Conservation (phyloP, 23 tunicate species). For the Clavelina lepadiformis region DNA sequence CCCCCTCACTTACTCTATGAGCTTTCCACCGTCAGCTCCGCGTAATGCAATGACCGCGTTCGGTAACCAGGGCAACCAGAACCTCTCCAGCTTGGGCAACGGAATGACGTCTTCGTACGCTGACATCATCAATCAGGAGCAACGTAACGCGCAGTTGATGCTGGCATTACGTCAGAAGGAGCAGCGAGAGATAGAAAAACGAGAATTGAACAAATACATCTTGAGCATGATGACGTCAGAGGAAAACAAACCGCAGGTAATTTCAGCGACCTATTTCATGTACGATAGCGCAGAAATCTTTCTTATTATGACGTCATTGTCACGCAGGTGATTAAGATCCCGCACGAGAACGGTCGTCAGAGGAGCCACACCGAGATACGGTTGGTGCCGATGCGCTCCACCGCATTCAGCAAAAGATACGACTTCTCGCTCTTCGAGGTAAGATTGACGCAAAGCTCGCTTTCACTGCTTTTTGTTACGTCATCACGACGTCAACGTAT, state of each 20-base stretch:
- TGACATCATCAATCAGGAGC: not conserved
- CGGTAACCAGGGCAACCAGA: not conserved
- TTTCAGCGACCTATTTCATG: not conserved
- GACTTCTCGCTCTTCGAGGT: slow-evolving; percentile 64
- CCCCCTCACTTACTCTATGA: not conserved
- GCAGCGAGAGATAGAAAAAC: slow-evolving; percentile 38
- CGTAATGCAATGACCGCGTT: not conserved
- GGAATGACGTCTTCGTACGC: not conserved
- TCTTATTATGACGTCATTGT: too few relatives aligned
- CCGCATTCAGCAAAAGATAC: slow-evolving; percentile 64
- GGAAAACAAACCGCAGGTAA: slow-evolving; percentile 19
- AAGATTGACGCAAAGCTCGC: not conserved
- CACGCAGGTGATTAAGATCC: slow-evolving; percentile 34
- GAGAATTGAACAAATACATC: slow-evolving; percentile 25
- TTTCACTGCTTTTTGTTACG: not conserved
- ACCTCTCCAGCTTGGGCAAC: not conserved
- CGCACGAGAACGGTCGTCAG: slow-evolving; percentile 15
- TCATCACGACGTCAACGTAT: not conserved
- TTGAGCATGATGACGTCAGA: slow-evolving; percentile 26
- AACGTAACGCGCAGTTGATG: slow-evolving; percentile 12
- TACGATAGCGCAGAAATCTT: too few relatives aligned
- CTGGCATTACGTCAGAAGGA: slow-evolving; percentile 42
- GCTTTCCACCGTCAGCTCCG: slow-evolving; percentile 6
- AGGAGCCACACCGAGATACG: slow-evolving; percentile 55
- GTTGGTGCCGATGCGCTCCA: slow-evolving; percentile 58